These are phyloP conservation scores for Bedellia somnulentella DNA, from an alignment of 2,888 invertebrate genomes.

Conservation along the genomic window DNA sequence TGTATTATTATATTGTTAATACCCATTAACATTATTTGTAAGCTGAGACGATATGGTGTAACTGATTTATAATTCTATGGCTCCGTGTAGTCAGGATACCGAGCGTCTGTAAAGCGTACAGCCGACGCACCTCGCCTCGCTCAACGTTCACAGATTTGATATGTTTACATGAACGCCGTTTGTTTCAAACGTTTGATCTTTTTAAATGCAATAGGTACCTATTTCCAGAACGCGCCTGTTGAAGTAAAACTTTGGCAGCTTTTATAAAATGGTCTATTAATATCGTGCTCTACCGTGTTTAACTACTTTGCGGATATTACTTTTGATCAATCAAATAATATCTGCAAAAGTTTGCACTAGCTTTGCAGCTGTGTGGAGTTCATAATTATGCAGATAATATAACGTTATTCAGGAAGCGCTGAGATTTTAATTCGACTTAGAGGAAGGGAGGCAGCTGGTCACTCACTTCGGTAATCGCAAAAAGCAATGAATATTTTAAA, in stretches of 20 bases:
- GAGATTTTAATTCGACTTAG: constrained; percentile 11
- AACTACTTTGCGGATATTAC: not conserved
- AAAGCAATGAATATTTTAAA: no score
- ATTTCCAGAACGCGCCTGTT: constrained; percentile 45
- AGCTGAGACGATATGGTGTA: no score
- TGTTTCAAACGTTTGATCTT: constrained; percentile 55
- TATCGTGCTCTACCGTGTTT: not conserved
- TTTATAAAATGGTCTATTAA: constrained; percentile 37
- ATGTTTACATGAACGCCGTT: constrained; percentile 53
- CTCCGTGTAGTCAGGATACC: no score
- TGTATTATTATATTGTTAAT: not conserved
- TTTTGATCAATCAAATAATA: not conserved
- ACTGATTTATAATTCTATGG: no score
- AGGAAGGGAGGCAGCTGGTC: not conserved
- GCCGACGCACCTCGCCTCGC: no score
- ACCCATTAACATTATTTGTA: no score
- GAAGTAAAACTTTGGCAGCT: constrained; percentile 32
- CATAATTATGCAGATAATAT: constrained; percentile 39
- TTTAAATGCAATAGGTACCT: constrained; percentile 59
- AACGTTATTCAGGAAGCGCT: constrained; percentile 48
- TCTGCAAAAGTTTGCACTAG: not conserved
- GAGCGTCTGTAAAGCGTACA: no score
- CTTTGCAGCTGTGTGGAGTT: not conserved
- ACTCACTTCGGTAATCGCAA: no score
- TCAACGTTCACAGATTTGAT: constrained; percentile 21